phyloP scores from a whole-genome alignment of 2,888 invertebrate species.

The Rhingia campestris region DNA sequence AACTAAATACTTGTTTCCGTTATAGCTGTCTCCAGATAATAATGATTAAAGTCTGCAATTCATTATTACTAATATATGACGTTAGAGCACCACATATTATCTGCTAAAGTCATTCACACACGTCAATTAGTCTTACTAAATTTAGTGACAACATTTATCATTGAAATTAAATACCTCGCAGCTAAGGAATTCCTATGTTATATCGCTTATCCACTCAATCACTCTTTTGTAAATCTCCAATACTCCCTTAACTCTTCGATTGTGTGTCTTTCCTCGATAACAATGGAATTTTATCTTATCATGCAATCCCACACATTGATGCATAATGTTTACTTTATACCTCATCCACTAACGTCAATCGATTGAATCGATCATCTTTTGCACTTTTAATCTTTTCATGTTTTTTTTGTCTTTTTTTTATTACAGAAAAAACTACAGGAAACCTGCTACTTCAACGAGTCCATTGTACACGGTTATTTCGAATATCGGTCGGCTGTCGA shows the following conservation, averaged over 20 bases:
- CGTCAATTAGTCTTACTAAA: too few species aligned
- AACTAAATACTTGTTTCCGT: too few species aligned
- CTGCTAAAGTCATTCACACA: too few species aligned
- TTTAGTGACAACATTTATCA: too few species aligned
- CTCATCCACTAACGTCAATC: neutral
- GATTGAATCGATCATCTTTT: conserved; percentile 18
- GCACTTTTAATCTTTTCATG: neutral
- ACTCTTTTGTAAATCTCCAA: conserved; percentile 21
- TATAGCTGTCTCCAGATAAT: too few species aligned
- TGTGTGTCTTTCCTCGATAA: conserved; percentile 1
- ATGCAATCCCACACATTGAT: conserved; percentile 22
- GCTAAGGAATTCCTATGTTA: neutral
- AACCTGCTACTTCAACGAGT: conserved; percentile 83
- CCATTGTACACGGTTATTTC: conserved; percentile 82
- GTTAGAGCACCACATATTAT: too few species aligned
- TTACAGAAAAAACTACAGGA: conserved; percentile 81
- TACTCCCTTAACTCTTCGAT: conserved; percentile 13
- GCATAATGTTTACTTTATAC: neutral
- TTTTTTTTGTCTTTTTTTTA: conserved; percentile 6
- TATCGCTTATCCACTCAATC: conserved; percentile 33
- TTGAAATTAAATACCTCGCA: too few species aligned
- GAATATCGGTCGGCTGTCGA: conserved; percentile 82
- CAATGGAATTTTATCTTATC: conserved; percentile 61
- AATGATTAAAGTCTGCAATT: too few species aligned
- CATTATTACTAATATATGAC: too few species aligned